Evolutionary conservation across 2,888 invertebrate genomes (phyloP), one percentile per base, ranked within the genome.

Genomic region (Stenchaetothrips biformis): DNA sequence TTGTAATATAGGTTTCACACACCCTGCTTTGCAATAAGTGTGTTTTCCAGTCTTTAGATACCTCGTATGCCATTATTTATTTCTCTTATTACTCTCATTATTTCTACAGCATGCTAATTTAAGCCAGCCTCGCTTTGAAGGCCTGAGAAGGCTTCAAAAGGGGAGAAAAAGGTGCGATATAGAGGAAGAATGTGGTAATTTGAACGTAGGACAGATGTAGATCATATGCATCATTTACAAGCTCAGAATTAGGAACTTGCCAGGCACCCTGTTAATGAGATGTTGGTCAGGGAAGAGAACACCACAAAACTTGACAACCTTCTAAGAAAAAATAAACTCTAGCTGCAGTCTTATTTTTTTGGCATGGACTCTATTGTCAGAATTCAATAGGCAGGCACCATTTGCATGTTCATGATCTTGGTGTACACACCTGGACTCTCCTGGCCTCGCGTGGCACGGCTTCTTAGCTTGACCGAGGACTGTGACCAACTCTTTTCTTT

Each of bases 381-480:
- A 79, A 62, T 37, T 37, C 37, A 4, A 37, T 77, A 37, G n/a
- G 67, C 37, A 77, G 47, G 77, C 48, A 86, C 86, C 86, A 86
- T 86, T 85, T 85, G 87, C 87, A 87, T 86, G 85, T 79, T 82
- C 67, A 74, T 7, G 25, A 74, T 74, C 7, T 74, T 74, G 67
- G 25, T 21, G 21, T 25, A n/a, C 67, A 74, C 21, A 8, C 25
- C 8, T 21, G 67, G 67, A 25, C 67, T 74, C 67, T 74, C 21
- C 67, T 74, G 25, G 67, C 67, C 67, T 74, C 67, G 25, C 21
- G 25, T 74, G 25, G 67, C 67, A 74, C 67, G 21, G 67, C 67
- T 74, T 74, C 25, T 25, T 74, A 74, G 67, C 67, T 25, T 74
- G 1, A 6, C 21, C 25, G 25, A 74, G 25, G 21, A 74, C 21